Conservation (phyloP, 2,113 vertebrate genomes). For the Campylomormyrus numenius region DNA sequence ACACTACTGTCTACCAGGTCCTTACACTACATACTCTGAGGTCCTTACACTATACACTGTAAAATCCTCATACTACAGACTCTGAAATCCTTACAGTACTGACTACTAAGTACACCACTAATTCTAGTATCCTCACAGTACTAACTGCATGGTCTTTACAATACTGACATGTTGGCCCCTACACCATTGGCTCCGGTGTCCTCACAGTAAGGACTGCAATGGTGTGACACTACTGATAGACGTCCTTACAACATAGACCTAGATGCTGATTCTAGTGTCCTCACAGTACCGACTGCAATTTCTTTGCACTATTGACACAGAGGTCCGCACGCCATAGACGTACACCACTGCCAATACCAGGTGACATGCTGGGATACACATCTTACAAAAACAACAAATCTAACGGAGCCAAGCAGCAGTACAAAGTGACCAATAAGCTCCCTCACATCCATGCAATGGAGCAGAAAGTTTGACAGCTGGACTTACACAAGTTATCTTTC, state of each 20-base stretch:
- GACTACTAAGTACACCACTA: neutral
- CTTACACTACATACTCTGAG: neutral
- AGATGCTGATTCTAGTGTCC: neutral
- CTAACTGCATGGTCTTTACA: neutral
- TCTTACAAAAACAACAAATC: neutral
- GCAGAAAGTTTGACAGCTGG: neutral
- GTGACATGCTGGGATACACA: neutral
- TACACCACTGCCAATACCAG: neutral
- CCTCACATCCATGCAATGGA: neutral
- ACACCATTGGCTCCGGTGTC: neutral
- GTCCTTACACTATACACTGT: neutral
- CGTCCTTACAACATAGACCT: neutral
- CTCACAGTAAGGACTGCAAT: neutral
- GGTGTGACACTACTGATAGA: neutral
- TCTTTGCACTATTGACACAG: neutral
- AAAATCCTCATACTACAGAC: neutral
- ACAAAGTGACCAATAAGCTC: neutral
- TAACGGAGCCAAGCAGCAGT: neutral
- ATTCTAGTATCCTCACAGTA: neutral
- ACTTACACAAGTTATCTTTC: slow-evolving; percentile 8
- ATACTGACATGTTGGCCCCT: neutral
- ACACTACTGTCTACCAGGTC: neutral
- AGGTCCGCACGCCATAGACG: neutral
- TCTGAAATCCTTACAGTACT: neutral
- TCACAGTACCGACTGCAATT: neutral